Conservation (phyloP, 2,113 vertebrate species). For the Beaufortia kweichowensis region DNA sequence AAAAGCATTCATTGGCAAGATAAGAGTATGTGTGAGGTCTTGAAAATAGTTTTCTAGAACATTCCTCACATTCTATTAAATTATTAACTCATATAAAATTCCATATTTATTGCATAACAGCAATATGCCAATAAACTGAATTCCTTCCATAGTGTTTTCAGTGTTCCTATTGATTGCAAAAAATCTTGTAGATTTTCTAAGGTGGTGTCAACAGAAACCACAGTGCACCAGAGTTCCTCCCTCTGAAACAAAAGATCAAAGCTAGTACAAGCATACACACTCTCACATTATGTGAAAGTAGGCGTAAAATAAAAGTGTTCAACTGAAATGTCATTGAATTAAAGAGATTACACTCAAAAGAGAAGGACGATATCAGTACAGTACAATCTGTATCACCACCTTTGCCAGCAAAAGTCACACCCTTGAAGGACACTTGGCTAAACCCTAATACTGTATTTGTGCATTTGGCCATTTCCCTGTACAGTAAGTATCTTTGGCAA, state of each 20-base stretch:
- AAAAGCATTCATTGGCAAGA: neutral
- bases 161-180: neutral
- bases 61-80: neutral
- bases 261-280: neutral
- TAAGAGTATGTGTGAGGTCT: neutral
- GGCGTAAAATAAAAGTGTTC: neutral
- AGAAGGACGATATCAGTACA: constrained; percentile 10
- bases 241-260: neutral
- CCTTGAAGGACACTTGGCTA: neutral
- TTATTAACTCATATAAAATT: neutral
- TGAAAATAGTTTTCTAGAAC: neutral
- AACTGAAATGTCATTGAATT: constrained; percentile 7
- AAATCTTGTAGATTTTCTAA: neutral
- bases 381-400: neutral
- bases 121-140: neutral
- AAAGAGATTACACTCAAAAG: neutral
- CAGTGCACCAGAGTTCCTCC: neutral
- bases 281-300: neutral
- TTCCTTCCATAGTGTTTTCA: neutral
- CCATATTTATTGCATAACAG: neutral
- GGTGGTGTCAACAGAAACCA: neutral
- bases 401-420: neutral
- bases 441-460: neutral
- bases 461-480: neutral
- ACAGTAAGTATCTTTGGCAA: no score